Conservation (phyloP, 2,888 invertebrate species). For the Protonemura montana region DNA sequence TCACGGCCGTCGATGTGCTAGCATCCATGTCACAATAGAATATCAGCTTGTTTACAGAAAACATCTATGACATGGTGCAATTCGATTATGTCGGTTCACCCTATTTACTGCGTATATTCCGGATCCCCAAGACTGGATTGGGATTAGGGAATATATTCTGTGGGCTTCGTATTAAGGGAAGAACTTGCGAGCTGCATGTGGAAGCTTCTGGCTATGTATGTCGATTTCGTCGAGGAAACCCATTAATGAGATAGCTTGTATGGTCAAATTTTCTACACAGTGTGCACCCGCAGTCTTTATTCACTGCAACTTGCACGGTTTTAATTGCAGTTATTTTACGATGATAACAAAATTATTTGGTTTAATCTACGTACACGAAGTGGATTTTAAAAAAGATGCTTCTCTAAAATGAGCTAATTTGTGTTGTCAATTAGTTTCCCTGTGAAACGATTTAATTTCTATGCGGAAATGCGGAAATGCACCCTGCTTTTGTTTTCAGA, state of each 20-base stretch:
- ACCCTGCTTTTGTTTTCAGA: neutral
- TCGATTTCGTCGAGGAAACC: neutral
- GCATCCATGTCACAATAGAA: neutral
- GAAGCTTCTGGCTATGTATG: neutral
- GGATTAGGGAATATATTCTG: neutral
- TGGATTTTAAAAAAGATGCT: neutral
- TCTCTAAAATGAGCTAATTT: neutral
- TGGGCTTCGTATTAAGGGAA: neutral
- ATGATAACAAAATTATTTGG: neutral
- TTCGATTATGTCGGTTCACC: neutral
- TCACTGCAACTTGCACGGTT: neutral
- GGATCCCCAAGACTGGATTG: neutral
- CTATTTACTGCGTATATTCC: neutral
- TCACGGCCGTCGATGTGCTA: too few relatives aligned
- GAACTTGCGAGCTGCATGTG: neutral
- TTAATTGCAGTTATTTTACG: neutral
- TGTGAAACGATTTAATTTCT: neutral
- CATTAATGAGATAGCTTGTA: neutral
- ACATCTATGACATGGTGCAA: neutral
- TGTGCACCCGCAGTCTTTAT: neutral
- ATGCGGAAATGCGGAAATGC: neutral
- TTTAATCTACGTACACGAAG: neutral
- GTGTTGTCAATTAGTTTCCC: neutral
- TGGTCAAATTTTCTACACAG: neutral
- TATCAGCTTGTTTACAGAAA: neutral